Evolutionary conservation across 2,888 invertebrate genomes (phyloP), one percentile per base, ranked within the genome.

Genomic region (Leuctra nigra): DNA sequence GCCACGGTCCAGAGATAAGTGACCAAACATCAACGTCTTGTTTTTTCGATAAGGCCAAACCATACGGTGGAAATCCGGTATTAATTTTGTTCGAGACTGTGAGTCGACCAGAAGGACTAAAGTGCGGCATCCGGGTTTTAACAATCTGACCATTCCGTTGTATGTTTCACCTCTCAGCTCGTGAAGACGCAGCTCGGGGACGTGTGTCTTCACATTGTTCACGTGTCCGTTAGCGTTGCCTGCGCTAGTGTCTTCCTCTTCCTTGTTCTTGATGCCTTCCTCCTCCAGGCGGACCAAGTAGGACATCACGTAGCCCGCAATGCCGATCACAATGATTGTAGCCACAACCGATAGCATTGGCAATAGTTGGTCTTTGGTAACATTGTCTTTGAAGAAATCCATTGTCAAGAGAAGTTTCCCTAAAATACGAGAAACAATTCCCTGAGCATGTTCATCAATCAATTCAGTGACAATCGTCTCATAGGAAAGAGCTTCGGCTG

Each of bases 11-110:
- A 98, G 82, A 66, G 90, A 83, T 76, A 98, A 82, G 70, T 90
- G 94, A 23, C 92, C 91, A 77, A 98, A 99, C 76, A 94, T 83
- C 59, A 99, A 80, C 0, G 95, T 96, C 75, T 96, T 97, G 76
- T 96, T 96, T 72, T 91, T 91, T 70, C 97, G 83, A 69, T 97
- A 95, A 2, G 97, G 96, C 88, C 94, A 95, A 59, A 97, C 88
- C 60, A 90, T 87, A 73, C 86, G 86, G 70, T 95, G 94, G 76
- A 95, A 99, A 60, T 88, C 87, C 41, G 92, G 89, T 61, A 97
- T 78, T 48, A 99, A 77, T 68, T 88, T 87, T 61, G 87, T 81
- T 53, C 93, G 87, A 57, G 90, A 89, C 68, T 92, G 89, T 69
- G 84, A 78, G 73, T 98, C 96, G 2, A 97, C 86, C 54, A 99